Base-by-base conservation (phyloP, 2,888 invertebrate genomes). In the Masnerella sp. region DNA sequence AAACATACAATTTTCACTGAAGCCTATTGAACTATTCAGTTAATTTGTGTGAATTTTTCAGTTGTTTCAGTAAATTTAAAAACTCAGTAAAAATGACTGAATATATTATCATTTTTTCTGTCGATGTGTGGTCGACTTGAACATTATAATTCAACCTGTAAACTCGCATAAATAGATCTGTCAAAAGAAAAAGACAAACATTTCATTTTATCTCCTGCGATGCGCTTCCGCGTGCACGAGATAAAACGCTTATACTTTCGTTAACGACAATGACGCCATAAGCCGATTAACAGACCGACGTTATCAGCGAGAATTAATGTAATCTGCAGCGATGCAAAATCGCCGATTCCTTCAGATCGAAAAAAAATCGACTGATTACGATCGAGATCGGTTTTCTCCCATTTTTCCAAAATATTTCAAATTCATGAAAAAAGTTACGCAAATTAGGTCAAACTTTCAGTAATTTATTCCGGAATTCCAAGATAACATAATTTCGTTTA, bases 231-330 rank as follows among this genome's bases (percentile, higher is more conserved):
- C 28, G 5, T 30, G n/a, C n/a, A n/a, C 15, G 42, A 7, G 12
- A 22, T 43, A 22, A n/a, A n/a, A n/a, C n/a, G n/a, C n/a, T 8
- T 12, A 22, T 11, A 12, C 9, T 22, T 22, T 43, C 22, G 7
- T 20, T 49, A 49, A 49, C 49, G 11, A 36, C 52, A 38, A 18
- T 52, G 52, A 52, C 20, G 49, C 32, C 15, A 38, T 52, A 52
- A 52, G 25, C 38, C 25, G 36, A 49, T 52, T 38, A 38, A 52
- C 25, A 52, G n/a, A 22, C 15, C 14, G 52, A 52, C 25, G 25
- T 52, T 52, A 52, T 52, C 52, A 9, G 52, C 25, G 12, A n/a
- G 38, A 36, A 52, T 36, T 51, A 20, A 32, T 30, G 34, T 51
- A 51, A 51, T 36, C 51, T 51, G 18, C 14, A 2, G 22, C 17